Conservation (phyloP, 2,888 invertebrate species). For the Eupithecia pulchellata region DNA sequence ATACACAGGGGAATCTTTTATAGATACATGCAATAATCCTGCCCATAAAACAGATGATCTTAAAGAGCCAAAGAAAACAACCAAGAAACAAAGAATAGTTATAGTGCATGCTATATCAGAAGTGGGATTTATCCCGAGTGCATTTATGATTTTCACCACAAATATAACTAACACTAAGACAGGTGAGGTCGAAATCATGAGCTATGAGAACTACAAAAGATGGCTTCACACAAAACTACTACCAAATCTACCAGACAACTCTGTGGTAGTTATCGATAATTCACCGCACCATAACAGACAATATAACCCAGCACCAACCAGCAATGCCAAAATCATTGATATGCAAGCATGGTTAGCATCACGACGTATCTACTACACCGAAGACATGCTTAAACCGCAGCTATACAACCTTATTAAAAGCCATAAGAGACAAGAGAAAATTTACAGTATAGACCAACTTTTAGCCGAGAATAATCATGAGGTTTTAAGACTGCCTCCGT, state of each 20-base stretch:
- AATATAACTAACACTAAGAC: neutral
- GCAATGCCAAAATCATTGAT: neutral
- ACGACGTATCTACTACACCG: constrained; percentile 6
- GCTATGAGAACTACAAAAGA: constrained; percentile 42
- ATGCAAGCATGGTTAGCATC: constrained; percentile 19
- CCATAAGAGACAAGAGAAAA: constrained; percentile 13
- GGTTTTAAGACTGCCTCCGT: constrained; percentile 23
- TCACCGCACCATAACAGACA: constrained; percentile 48
- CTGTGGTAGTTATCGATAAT: constrained; percentile 49
- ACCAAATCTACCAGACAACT: constrained; percentile 47
- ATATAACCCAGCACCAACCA: constrained; percentile 5
- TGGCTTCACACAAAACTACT: constrained; percentile 50
- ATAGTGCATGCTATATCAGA: constrained; percentile 43
- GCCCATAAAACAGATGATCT: neutral
- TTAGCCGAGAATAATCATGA: constrained; percentile 9
- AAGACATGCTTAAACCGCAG: constrained; percentile 13
- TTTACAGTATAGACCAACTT: constrained; percentile 7
- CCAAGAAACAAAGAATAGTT: constrained; percentile 37
- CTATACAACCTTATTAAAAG: constrained; percentile 16
- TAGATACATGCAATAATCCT: constrained; percentile 4
- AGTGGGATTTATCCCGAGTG: constrained; percentile 43
- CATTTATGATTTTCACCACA: constrained; percentile 36
- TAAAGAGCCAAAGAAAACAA: constrained; percentile 1
- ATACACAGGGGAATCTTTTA: constrained; percentile 38
- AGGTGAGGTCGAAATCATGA: constrained; percentile 50